phyloP scores from a whole-genome alignment of 2,888 invertebrate genomes.

The Drosophila demipolita region DNA sequence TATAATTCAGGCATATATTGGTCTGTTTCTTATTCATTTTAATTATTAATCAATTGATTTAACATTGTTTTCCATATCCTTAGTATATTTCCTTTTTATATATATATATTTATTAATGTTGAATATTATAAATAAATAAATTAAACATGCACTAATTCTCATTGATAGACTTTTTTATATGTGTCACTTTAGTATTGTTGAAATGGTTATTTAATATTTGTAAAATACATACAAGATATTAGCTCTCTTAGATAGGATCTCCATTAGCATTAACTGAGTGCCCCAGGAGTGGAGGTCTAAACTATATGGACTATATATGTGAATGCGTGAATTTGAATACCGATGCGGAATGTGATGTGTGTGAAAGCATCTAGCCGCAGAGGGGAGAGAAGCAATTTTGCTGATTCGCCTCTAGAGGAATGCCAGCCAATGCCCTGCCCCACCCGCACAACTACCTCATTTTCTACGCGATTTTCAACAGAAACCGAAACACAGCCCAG shows the following conservation, averaged over 20 bases:
- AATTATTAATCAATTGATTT: too few relatives aligned
- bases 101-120: too few relatives aligned
- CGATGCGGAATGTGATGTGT: slow-evolving; percentile 4
- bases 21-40: too few relatives aligned
- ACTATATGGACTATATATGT: neutral
- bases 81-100: too few relatives aligned
- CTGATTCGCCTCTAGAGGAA: slow-evolving; percentile 40
- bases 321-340: slow-evolving; percentile 1
- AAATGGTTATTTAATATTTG: neutral
- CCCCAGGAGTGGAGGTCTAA: neutral
- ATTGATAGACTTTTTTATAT: neutral
- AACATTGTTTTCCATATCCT: too few relatives aligned
- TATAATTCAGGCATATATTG: too few relatives aligned
- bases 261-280: neutral
- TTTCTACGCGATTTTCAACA: slow-evolving; percentile 35
- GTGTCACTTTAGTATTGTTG: neutral
- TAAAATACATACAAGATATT: neutral
- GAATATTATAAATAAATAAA: too few relatives aligned
- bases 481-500: neutral
- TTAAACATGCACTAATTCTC: neutral
- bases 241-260: neutral
- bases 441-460: neutral
- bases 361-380: slow-evolving; percentile 13
- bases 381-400: slow-evolving; percentile 22
- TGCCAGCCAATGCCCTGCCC: slow-evolving; percentile 8